Conservation (phyloP, 2,113 vertebrate genomes). For the Cettia cetti region DNA sequence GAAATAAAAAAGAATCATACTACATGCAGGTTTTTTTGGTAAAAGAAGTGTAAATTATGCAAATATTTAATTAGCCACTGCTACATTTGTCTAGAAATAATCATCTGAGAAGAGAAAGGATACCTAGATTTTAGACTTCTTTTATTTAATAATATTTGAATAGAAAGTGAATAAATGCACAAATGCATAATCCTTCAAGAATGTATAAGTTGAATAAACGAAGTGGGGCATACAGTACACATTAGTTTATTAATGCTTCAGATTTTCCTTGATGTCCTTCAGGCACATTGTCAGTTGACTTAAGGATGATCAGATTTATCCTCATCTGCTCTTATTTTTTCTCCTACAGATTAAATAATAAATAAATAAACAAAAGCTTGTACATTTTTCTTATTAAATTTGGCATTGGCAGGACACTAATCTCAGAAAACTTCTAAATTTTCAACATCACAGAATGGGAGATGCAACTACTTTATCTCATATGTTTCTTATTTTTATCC, state of each 20-base stretch:
- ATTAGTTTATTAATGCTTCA: constrained; percentile 21
- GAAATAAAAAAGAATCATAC: neutral
- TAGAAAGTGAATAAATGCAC: neutral
- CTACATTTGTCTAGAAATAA: neutral
- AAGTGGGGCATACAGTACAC: neutral
- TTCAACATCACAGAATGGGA: neutral
- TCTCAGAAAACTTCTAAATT: neutral
- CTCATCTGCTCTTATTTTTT: constrained; percentile 25
- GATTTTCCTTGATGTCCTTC: neutral
- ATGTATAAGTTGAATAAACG: neutral
- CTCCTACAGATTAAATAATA: neutral
- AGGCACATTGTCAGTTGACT: neutral
- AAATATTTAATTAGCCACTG: neutral
- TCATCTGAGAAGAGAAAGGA: neutral
- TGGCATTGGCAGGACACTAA: constrained; percentile 1
- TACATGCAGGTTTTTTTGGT: neutral
- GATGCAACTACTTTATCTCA: constrained; percentile 30
- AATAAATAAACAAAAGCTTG: neutral
- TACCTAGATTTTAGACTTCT: neutral
- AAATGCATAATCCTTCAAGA: neutral
- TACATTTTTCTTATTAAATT: neutral
- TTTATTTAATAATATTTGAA: neutral
- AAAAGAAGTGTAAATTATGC: neutral
- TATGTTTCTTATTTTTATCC: constrained; percentile 46
- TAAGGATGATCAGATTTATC: constrained; percentile 1